Base-by-base conservation (phyloP, 2,888 invertebrate genomes). In the Allygus modestus region DNA sequence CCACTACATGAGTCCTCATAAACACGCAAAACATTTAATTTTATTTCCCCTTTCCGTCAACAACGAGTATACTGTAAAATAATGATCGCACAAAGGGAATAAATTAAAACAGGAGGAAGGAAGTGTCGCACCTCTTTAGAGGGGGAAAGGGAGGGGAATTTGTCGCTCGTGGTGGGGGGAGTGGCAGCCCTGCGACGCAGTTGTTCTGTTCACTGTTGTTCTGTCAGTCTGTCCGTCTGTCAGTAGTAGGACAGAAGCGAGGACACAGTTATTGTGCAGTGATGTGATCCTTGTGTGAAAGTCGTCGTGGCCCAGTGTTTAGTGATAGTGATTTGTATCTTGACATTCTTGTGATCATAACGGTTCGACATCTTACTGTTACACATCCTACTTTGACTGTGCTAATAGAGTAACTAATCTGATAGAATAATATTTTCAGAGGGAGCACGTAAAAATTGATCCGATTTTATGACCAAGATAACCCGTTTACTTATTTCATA, bases 151-250 rank as follows among this genome's bases (percentile, higher is more conserved):
- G 26, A 31, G 65, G 65, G 65, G 20, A 73, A 73, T 73, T 23
- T 73, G n/a, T 17, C 43, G 41, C 20, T 41, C 4, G 5, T 17
- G n/a, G 41, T 20, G 73, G 37, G 31, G 73, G 23, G 73, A 73
- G 37, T 73, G 65, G 65, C 28, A 65, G 31, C 65, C 26, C 65
- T 65, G 65, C 15, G 65, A 65, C 65, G 65, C 65, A 65, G 65
- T 65, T 28, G 23, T 58, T 15, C 51, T n/a, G n/a, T n/a, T n/a
- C n/a, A n/a, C n/a, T n/a, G n/a, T n/a, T n/a, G n/a, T 51, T 20
- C 28, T 65, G 65, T 65, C 65, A 65, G 65, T 58, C 23, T 58
- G 58, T 65, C 65, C 12, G 65, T 65, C 28, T 65, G 65, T 65
- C 28, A 15, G 28, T 65, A 28, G 65, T 11, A 54, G 54, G 54